Conservation (phyloP, 1,140 invertebrate species). For the Wasmannia auropunctata region DNA sequence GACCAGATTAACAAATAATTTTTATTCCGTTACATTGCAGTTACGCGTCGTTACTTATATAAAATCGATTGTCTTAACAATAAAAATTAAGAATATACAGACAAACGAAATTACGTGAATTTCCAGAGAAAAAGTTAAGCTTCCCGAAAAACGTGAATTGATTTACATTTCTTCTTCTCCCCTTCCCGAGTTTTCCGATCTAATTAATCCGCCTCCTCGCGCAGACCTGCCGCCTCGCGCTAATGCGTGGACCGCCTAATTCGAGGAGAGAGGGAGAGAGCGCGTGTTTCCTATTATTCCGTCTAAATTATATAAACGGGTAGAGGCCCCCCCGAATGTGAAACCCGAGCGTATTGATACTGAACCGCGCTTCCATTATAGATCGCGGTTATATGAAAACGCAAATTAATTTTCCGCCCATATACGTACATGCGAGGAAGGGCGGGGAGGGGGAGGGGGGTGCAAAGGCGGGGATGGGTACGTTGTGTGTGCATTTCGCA, state of each 20-base stretch:
- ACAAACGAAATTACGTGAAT: background rate
- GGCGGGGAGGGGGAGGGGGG: no score
- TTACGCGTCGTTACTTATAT: background rate
- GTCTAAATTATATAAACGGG: conserved; percentile 43
- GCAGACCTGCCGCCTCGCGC: background rate
- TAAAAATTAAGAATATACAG: background rate
- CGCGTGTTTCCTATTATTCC: conserved; percentile 7
- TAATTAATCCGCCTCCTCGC: background rate
- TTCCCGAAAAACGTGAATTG: background rate
- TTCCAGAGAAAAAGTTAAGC: background rate
- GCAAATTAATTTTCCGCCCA: conserved; percentile 51
- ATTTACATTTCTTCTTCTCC: no score
- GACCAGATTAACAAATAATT: conserved; percentile 4
- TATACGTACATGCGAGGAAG: background rate
- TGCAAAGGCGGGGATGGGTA: no score
- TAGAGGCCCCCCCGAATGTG: background rate
- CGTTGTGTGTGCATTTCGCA: conserved; percentile 19
- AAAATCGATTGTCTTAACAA: background rate
- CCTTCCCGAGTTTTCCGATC: background rate
- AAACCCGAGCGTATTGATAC: conserved; percentile 33
- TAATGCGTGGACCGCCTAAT: background rate
- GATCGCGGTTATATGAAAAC: conserved; percentile 46
- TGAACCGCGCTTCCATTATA: conserved; percentile 43
- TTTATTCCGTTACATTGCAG: background rate
- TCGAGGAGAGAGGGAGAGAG: background rate